Evolutionary conservation across 2,888 invertebrate species (phyloP), one percentile per base, ranked within the genome.

Genomic region (Drosophila borealis): DNA sequence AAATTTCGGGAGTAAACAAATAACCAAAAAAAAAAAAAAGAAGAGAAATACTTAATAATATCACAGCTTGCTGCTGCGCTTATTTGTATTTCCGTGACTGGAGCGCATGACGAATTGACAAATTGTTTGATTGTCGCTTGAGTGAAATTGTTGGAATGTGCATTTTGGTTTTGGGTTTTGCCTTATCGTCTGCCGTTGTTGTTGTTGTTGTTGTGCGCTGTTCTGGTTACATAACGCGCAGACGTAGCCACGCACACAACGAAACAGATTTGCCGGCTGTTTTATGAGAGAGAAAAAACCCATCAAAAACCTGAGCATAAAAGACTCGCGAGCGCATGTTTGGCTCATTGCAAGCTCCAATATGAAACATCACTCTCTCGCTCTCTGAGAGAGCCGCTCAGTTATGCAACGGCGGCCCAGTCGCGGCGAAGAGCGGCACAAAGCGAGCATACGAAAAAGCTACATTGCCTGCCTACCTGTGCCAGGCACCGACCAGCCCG

Each of bases 1-100:
- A 85, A 73, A 82, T 84, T 84, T 84, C 56, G 59, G 63, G 50
- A 71, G 79, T 84, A 84, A 84, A 84, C 85, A 81, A 63, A 69
- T 62, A 70, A 50, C 57, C 49, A 29, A 68, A 74, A 55, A 44
- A 46, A 33, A 29, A 33, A 36, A 55, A 39, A 50, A n/a, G 37
- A 21, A 44, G 54, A 36, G 55, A 36, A 46, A 56, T 54, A 49
- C 39, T 37, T 49, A 62, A 53, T 44, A 56, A 63, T 56, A 63
- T 55, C 56, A 41, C 59, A 44, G 48, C n/a, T 53, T 29, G 55
- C 37, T 51, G 50, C 48, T 42, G 42, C 49, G 64, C 62, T 74
- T 81, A 79, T 82, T 85, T 79, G 73, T 80, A 62, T 79, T 72
- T 78, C 72, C 78, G 68, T 68, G 49, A 72, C 60, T 73, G 50